Base-by-base conservation (phyloP, 2,888 invertebrate species). In the Pomacea canaliculata region DNA sequence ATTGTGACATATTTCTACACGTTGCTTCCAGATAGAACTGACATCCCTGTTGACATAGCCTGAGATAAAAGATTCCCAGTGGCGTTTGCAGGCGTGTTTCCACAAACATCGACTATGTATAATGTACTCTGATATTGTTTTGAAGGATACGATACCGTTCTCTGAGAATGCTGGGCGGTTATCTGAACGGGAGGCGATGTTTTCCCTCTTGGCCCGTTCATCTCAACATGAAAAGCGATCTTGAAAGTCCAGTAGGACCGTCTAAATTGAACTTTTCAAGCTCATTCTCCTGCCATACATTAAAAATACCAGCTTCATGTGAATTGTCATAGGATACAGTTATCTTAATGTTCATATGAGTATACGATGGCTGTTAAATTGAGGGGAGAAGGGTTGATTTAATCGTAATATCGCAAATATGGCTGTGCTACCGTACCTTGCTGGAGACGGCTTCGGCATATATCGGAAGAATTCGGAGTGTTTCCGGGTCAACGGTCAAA, bases 401-500 rank as follows among this genome's bases (percentile, higher is more conserved):
- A 23, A 27, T 63, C 63, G 63, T 27, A 63, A 23, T 63, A 63
- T 23, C 63, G 27, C 63, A 63, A 86, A 86, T 84, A 87, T 87
- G 87, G 86, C 87, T 86, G 86, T 86, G 86, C 83, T 84, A 81
- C 83, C 78, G 78, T 83, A 85, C 86, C 87, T 56, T 86, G 87
- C 85, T 86, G 87, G 87, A 87, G 87, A 87, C 86, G 37, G 23
- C 80, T 83, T 87, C 87, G 88, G 84, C 71, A 79, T 78, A 83
- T 83, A 87, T 87, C 87, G 88, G 80, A 74, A 78, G 72, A n/a
- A 60, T 63, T 59, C 72, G 75, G 78, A 77, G 77, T 72, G 80
- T 80, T 81, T 84, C 84, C 83, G 83, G 84, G 81, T 84, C 63
- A 63, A 63, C 63, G 27, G 63, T 63, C 23, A 63, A 63, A 63